Evolutionary conservation across 2,113 vertebrate species (phyloP), one percentile per base, ranked within the genome.

Genomic region (Okapia johnstoni): DNA sequence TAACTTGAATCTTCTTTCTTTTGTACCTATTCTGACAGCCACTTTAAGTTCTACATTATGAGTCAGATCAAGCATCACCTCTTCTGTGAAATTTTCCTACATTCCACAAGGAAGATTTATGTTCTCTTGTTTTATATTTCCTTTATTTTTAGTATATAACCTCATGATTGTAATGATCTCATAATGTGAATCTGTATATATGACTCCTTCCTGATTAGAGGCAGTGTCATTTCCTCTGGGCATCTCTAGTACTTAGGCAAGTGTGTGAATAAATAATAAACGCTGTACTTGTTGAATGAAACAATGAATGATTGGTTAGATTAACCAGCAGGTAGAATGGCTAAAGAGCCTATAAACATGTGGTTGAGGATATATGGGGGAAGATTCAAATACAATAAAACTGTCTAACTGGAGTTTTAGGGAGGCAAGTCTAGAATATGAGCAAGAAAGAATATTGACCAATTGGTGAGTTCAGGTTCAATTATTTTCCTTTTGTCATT

Each of bases 51-150:
- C 23, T 95, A 30, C 25, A 60, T 85, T 57, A 60, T 97, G 3
- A 84, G 16, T 70, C 50, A 93, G 66, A 52, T 66, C 84, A 94
- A 77, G 28, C 25, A 92, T 57, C 52, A 89, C 30, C 14, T 79
- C 12, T 52, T 88, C 40, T 90, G 19, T 93, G 70, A 86, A 81
- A 43, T 86, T 81, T 95, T n/a, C 9, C 30, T 11, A 60, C 28
- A 85, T 70, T 54, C 12, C 40, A 81, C 19, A 30, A 81, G 54
- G 21, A 95, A 86, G 36, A 90, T 86, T 90, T 73, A 54, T 19
- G 46, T 95, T 6, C 52, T 90, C 30, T 81, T 55, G 50, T 73
- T 93, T 93, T 93, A n/a, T 50, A 97, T 80, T 89, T 96, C 57
- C 92, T 79, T 92, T 54, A 85, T 54, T 36, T 26, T 85, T 90